Conservation (phyloP, 2,113 vertebrate species). For the Cavia porcellus region DNA sequence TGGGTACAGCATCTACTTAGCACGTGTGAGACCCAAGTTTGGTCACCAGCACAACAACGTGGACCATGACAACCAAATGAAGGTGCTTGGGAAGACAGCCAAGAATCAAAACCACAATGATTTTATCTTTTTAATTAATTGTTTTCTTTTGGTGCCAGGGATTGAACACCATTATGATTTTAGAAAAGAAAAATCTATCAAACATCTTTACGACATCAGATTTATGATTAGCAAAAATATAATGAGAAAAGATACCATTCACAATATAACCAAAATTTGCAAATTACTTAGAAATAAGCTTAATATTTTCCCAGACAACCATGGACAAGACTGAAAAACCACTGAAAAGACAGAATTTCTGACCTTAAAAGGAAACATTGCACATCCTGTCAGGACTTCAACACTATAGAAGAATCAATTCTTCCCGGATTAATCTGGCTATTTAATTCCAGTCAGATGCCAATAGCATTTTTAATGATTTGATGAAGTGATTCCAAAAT, state of each 20-base stretch:
- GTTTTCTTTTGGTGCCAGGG: too few species aligned
- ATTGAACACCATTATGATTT: too few species aligned
- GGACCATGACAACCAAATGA: not conserved
- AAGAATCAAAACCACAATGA: not conserved
- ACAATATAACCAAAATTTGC: not conserved
- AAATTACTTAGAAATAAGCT: slow-evolving; percentile 6
- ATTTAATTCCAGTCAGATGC: slow-evolving; percentile 27
- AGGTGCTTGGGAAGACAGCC: not conserved
- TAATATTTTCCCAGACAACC: not conserved
- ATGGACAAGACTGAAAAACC: not conserved
- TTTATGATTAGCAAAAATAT: not conserved
- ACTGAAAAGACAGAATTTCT: not conserved
- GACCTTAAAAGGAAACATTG: not conserved
- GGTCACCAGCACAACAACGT: not conserved
- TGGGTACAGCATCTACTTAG: not conserved
- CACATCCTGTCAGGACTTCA: not conserved
- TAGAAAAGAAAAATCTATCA: not conserved
- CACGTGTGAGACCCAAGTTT: not conserved
- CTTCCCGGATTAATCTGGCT: not conserved
- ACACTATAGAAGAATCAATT: not conserved
- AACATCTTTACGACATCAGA: slow-evolving; percentile 17
- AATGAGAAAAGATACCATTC: not conserved
- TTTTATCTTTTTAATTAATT: too few species aligned
- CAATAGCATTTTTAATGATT: not conserved
- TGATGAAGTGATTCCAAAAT: not conserved